Conservation (phyloP, 35 echinoderm and acorn worm genomes). For the Hemicentrotus pulcherrimus region DNA sequence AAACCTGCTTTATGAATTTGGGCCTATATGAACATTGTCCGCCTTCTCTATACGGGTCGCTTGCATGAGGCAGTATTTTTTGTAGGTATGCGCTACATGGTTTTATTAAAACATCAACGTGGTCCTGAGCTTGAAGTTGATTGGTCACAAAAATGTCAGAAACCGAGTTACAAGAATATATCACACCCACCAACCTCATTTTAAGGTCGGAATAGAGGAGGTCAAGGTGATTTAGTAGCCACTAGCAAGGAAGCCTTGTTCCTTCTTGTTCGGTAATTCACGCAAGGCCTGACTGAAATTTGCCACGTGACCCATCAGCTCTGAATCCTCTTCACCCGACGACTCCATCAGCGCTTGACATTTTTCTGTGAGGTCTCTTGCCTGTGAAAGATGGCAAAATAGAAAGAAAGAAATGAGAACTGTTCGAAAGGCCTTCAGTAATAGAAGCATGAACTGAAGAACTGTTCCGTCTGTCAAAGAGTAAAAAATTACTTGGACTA, state of each 20-base stretch:
- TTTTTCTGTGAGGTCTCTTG: constrained; percentile 74
- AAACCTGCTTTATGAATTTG: too few relatives aligned
- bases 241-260: constrained; percentile 6
- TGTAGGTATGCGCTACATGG: too few relatives aligned
- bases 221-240: background rate
- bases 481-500: too few relatives aligned
- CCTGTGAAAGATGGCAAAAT: constrained; percentile 59
- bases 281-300: constrained; percentile 71
- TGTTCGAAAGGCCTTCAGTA: too few relatives aligned
- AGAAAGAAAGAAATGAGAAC: constrained; percentile 27
- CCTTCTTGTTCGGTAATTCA: constrained; percentile 58
- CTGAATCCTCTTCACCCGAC: constrained; percentile 36
- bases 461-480: too few relatives aligned
- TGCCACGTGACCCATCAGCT: constrained; percentile 58
- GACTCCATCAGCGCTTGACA: constrained; percentile 58
- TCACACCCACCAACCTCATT: background rate
- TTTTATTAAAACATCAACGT: too few relatives aligned
- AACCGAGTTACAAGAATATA: too few relatives aligned
- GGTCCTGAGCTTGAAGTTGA: too few relatives aligned
- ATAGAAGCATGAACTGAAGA: background rate
- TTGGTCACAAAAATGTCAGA: too few relatives aligned
- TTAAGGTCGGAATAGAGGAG: background rate
- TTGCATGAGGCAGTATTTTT: too few relatives aligned
- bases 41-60: too few relatives aligned
- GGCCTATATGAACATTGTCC: too few relatives aligned